Base-by-base conservation (phyloP, 2,888 invertebrate species). In the Trichopoda pennipes region DNA sequence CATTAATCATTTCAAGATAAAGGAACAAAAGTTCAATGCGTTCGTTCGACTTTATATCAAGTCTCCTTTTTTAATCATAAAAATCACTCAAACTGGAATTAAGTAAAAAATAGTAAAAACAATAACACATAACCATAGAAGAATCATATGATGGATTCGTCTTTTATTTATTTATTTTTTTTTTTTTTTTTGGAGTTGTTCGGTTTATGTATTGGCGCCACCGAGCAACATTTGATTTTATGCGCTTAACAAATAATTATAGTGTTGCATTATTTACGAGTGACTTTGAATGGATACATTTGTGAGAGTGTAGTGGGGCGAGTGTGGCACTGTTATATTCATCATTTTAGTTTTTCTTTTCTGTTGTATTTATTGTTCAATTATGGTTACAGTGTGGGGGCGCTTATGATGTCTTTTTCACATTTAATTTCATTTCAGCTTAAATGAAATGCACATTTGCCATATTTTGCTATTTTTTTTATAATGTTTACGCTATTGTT, bases 301-400 rank as follows among this genome's bases (percentile, higher is more conserved):
- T 58, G 28, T 32, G 32, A 44, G 55, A 19, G 44, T 64, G 55
- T 23, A 21, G 10, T 32, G 23, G 56, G 42, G n/a, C 1, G 35
- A 7, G 38, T 38, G 35, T 8, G 28, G 9, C 49, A 42, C 12
- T 19, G 42, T 51, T 60, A 51, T 23, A 66, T 73, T 23, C 23
- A 51, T 56, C 32, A 38, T 58, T 69, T 53, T 70, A 64, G 19
- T 61, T 49, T 19, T 56, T 10, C 49, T 35, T 74, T n/a, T 28
- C 53, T 78, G 42, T 21, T 75, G 82, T 51, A 68, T 79, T 79
- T 75, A 72, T 68, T 68, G 79, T 79, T 79, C 56, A 79, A 70
- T 79, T 79, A 75, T 72, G 66, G 76, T 60, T 72, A 82, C 55
- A 76, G 51, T 76, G 79, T 64, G 82, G 82, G 82, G 82, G 82